These are phyloP conservation scores for Cyprinella venusta DNA, from an alignment of 2,797 vertebrate species.

Conservation along the genomic window DNA sequence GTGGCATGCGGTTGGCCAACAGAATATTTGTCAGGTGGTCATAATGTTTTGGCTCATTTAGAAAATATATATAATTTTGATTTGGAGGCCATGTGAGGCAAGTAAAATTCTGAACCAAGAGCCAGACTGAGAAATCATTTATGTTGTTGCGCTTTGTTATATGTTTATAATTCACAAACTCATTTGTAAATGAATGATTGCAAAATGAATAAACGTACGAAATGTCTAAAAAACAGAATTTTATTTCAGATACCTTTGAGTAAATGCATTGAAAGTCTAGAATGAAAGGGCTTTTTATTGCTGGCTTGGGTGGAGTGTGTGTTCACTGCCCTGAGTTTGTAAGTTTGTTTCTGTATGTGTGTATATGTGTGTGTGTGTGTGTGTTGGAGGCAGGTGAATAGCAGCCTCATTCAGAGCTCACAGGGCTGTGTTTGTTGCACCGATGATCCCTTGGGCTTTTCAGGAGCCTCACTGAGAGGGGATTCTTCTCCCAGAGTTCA, in stretches of 20 bases:
- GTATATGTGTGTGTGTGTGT: constrained; percentile 7
- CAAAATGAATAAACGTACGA: background rate
- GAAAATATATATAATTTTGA: background rate
- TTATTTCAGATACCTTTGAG: background rate
- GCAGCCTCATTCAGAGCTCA: constrained; percentile 81
- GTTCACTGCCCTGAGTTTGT: constrained; percentile 30
- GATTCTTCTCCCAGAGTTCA: constrained; percentile 85
- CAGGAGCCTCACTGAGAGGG: constrained; percentile 86
- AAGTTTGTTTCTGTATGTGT: constrained; percentile 28
- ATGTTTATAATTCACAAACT: background rate
- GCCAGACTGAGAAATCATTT: background rate
- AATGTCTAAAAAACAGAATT: background rate
- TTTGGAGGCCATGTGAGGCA: background rate
- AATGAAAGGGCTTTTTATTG: constrained; percentile 84
- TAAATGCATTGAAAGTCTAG: constrained; percentile 78
- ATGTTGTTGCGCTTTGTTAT: background rate
- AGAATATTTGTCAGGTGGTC: background rate
- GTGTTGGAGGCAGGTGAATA: constrained; percentile 45
- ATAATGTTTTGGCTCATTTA: background rate
- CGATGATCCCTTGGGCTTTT: constrained; percentile 76
- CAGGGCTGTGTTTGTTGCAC: constrained; percentile 92
- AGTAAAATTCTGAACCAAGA: background rate
- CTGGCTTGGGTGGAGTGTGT: constrained; percentile 43
- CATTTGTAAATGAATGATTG: background rate
- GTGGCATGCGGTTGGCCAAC: background rate